Base-by-base conservation (phyloP, 2,797 vertebrate genomes). In the Lagorchestes hirsutus region DNA sequence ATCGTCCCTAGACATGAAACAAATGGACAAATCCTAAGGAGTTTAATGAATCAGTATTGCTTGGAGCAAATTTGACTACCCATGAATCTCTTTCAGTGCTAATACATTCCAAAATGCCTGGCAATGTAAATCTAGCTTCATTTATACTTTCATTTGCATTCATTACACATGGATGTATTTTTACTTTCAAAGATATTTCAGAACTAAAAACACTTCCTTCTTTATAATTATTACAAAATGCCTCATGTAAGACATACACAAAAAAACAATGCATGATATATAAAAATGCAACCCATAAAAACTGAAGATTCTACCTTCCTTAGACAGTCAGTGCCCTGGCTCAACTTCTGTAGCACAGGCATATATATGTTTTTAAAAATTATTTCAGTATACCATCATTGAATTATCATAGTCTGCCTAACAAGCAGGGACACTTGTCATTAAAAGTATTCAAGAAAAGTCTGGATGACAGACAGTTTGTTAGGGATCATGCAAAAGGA, bases 271-370 rank as follows among this genome's bases (percentile, higher is more conserved):
- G 18, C n/a, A 40, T 82, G 2, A 3, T 46, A 8, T 31, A 92
- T 94, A 91, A 92, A 54, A 92, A 93, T 55, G 93, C 56, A 94
- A 95, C 62, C 58, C 92, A 67, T 52, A 97, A 94, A 67, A 93
- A 57, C 55, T 91, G 52, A 46, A 46, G 46, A 93, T 55, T 87
- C 92, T 90, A 91, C 12, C 8, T 87, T 24, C n/a, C 22, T 40
- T 22, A 57, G 24, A 57, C 94, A 90, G 54, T 91, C 93, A 96
- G 94, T 54, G 54, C 28, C 40, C 55, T 34, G n/a, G 56, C 28
- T 74, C 91, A 94, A 91, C 28, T 93, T 96, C 10, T 87, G 91
- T 8, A 74, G 57, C 24, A 58, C 54, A 94, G 22, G 56, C 92
- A 29, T 40, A n/a, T 40, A n/a, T 40, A 82, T 24, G 40, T 46